A percentile compares a stretch with the other conserved stretches of the same genome.
phyloP scores from a whole-genome alignment of 2,113 vertebrate species.

The Oostethus manadensis region DNA sequence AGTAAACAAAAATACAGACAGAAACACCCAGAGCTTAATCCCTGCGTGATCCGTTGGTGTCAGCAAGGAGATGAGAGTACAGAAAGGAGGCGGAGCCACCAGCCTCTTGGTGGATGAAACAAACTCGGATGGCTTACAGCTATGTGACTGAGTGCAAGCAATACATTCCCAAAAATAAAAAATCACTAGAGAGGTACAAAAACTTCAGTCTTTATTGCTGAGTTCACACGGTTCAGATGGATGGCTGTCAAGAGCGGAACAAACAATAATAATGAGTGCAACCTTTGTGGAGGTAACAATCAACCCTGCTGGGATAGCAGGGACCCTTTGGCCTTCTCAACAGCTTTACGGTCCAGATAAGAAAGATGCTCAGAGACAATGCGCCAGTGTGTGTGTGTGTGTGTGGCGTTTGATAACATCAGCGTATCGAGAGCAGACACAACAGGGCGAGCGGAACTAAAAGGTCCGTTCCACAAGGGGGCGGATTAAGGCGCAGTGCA shows the following conservation, averaged over 20 bases:
- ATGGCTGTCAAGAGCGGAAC: not conserved
- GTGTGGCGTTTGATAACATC: conserved; percentile 21
- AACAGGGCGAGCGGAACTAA: conserved; percentile 39
- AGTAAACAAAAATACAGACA: no score
- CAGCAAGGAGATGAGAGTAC: no score
- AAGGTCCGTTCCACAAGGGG: conserved; percentile 38
- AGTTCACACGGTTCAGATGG: not conserved
- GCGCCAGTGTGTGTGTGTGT: not conserved
- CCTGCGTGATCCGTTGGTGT: no score
- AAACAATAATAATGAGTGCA: not conserved
- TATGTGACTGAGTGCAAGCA: no score
- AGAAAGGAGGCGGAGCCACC: no score
- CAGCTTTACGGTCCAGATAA: conserved; percentile 12
- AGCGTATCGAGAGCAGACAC: conserved; percentile 28
- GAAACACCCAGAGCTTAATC: no score
- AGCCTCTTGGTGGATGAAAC: no score
- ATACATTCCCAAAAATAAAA: no score
- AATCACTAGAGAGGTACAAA: no score
- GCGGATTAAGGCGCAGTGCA: conserved; percentile 37
- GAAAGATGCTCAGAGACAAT: not conserved
- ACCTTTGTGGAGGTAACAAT: not conserved
- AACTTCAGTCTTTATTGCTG: not conserved
- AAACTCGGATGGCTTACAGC: no score
- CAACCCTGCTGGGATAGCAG: not conserved
- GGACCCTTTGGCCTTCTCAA: conserved; percentile 1